Percentiles rank a stretch among this genome's conserved stretches.
These are phyloP conservation scores for Dendroctonus valens DNA, from an alignment of 1,140 invertebrate genomes.

Conservation along the genomic window DNA sequence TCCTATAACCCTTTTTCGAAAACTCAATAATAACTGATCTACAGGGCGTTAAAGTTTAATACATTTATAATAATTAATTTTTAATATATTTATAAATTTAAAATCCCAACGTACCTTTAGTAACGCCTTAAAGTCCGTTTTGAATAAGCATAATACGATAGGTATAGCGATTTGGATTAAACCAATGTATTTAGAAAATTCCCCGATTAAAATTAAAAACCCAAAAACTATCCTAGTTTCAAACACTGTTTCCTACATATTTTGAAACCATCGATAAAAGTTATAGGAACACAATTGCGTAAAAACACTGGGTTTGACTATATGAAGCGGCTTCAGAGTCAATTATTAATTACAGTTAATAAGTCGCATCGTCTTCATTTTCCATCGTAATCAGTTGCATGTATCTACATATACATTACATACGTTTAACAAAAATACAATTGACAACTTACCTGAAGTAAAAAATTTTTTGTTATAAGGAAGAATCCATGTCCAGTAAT, in stretches of 20 bases:
- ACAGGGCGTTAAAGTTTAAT: too few relatives aligned
- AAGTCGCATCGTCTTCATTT: neutral
- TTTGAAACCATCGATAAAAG: neutral
- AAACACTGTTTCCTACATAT: neutral
- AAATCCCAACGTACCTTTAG: too few relatives aligned
- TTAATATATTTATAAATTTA: too few relatives aligned
- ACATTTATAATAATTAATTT: too few relatives aligned
- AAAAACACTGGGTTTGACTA: neutral
- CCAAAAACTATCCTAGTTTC: too few relatives aligned
- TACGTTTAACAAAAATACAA: neutral
- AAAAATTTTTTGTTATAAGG: slow-evolving; percentile 61
- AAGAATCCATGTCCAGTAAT: slow-evolving; percentile 65
- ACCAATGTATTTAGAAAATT: too few relatives aligned
- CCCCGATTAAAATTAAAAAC: too few relatives aligned
- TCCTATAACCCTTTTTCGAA: too few relatives aligned
- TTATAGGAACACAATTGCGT: neutral
- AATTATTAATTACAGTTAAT: neutral
- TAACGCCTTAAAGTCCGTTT: too few relatives aligned
- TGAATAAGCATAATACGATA: too few relatives aligned
- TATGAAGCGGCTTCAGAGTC: neutral
- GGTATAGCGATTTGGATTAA: too few relatives aligned
- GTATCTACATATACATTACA: neutral
- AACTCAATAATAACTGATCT: too few relatives aligned
- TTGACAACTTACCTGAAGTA: slow-evolving; percentile 58
- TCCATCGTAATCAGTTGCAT: neutral